A percentile compares a stretch with the other conserved stretches of the same genome.
phyloP scores from a whole-genome alignment of 2,113 vertebrate species.

The Pandion haliaetus region DNA sequence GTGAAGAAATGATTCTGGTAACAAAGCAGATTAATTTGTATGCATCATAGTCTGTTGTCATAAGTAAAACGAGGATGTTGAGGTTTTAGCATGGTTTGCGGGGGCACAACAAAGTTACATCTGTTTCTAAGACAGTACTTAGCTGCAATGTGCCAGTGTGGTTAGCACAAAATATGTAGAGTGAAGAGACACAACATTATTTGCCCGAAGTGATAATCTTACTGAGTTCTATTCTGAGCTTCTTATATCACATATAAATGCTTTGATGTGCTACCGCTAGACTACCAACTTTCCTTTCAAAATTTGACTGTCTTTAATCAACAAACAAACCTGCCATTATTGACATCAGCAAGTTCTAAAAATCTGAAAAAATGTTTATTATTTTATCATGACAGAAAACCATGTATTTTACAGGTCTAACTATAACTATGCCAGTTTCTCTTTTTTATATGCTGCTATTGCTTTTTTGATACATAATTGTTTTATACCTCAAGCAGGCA shows the following conservation, averaged over 20 bases:
- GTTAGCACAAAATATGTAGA: conserved; percentile 57
- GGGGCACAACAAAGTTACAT: conserved; percentile 68
- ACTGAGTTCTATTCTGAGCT: conserved; percentile 33
- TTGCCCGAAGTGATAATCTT: conserved; percentile 27
- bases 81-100: conserved; percentile 75
- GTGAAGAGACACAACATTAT: conserved; percentile 53
- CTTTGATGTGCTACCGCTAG: conserved; percentile 58
- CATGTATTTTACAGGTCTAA: not conserved
- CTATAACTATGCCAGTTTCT: not conserved
- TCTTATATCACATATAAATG: not conserved
- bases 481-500: not conserved
- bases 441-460: not conserved
- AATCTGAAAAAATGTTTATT: not conserved
- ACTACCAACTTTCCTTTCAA: conserved; percentile 23
- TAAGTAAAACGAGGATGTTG: conserved; percentile 71
- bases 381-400: not conserved
- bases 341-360: not conserved
- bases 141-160: conserved; percentile 43
- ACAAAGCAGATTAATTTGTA: not conserved
- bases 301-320: conserved; percentile 42
- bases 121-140: conserved; percentile 60
- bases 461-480: not conserved
- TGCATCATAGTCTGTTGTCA: not conserved
- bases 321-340: not conserved
- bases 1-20: not conserved